Conservation (phyloP, 2,113 vertebrate species). For the Campylomormyrus numenius region DNA sequence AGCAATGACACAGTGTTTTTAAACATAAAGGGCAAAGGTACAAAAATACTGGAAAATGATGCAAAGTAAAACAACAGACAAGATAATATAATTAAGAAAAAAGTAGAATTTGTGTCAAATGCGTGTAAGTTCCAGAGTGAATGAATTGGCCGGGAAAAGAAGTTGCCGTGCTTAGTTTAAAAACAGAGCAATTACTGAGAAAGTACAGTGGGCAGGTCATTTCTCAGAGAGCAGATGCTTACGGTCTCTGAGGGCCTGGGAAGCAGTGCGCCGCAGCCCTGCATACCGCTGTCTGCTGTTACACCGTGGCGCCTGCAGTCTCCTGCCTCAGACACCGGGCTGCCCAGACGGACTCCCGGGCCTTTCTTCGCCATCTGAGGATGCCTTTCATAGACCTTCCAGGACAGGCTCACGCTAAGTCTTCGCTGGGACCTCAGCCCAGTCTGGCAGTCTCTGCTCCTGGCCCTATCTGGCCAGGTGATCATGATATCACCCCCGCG, state of each 20-base stretch:
- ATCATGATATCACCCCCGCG: conserved; percentile 52
- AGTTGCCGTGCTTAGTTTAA: not conserved
- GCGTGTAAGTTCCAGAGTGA: not conserved
- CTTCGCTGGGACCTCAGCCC: conserved; percentile 42
- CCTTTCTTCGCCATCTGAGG: conserved; percentile 51
- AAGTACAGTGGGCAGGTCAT: conserved; percentile 20
- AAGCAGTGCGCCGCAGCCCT: conserved; percentile 49
- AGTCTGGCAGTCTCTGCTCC: conserved; percentile 52
- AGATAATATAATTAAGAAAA: not conserved
- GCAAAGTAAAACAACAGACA: not conserved
- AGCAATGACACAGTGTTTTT: not conserved
- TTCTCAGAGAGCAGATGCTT: conserved; percentile 18
- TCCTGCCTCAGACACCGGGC: conserved; percentile 62
- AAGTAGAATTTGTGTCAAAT: not conserved
- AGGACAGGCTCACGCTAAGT: conserved; percentile 54
- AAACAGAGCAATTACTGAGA: conserved; percentile 11
- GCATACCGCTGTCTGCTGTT: conserved; percentile 86
- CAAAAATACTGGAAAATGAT: no score
- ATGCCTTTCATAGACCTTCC: conserved; percentile 60
- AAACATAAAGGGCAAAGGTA: not conserved
- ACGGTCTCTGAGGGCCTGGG: conserved; percentile 57
- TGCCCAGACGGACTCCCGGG: conserved; percentile 56
- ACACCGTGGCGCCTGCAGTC: conserved; percentile 75
- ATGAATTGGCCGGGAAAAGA: not conserved
- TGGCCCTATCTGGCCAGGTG: conserved; percentile 46